Base-by-base conservation (phyloP, 2,888 invertebrate species). In the Myathropa florea region DNA sequence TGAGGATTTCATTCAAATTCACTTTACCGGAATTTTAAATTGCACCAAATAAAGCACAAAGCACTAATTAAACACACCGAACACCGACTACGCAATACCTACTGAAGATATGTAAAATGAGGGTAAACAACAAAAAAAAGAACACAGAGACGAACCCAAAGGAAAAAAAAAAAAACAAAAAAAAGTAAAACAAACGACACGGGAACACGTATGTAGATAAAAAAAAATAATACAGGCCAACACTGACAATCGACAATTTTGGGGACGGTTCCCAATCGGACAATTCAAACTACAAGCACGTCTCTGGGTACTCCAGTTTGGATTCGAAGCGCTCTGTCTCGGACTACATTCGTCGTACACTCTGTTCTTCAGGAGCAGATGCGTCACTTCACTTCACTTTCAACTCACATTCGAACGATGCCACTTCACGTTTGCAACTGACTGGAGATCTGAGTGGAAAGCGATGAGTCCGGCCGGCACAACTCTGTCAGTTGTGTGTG, bases 391-490 rank as follows among this genome's bases (percentile, higher is more conserved):
- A n/a, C 46, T 18, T 46, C 46, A 46, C 46, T 4, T 14, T 57
- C n/a, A n/a, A n/a, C n/a, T n/a, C 63, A 72, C 21, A 64, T 33
- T 80, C 67, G 39, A 80, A 60, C 80, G 28, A 68, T 67, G 23
- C 76, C 80, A 76, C 76, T 76, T 80, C 80, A 84, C 80, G 67
- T 76, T 67, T 80, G 84, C 70, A 76, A 84, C 84, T 84, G 80
- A 84, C 80, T 57, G 72, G 14, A 39, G 36, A 28, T 59, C 75
- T 61, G 83, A 83, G 83, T 79, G 79, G 21, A 55, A 76, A 67
- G 3, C n/a, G 1, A 1, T n/a, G 46, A 46, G 18, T 18, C n/a
- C 28, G 46, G 24, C 64, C 3, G 10, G 23, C 23, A 23, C 12
- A n/a, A n/a, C n/a, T n/a, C n/a, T n/a, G n/a, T n/a, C n/a, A 1